Base-by-base conservation (phyloP, 2,888 invertebrate species). In the Ophioninae sp. region DNA sequence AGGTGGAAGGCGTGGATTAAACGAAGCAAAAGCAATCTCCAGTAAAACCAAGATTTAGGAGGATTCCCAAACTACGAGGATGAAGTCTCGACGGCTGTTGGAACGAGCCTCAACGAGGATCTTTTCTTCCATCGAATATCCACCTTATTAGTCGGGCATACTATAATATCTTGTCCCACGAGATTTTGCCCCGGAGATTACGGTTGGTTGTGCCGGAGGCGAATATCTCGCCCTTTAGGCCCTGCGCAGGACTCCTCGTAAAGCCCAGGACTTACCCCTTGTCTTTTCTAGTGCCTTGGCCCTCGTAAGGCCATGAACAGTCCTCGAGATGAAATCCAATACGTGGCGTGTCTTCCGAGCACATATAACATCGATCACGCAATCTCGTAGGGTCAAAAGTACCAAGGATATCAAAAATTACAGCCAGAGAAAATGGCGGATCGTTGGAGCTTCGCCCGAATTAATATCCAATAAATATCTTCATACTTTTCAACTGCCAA, bases 121-220 rank as follows among this genome's bases (percentile, higher is more conserved):
- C 65, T 7, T 21, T 67, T 78, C 76, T 83, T 88, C 50, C 17
- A 88, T 87, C 88, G 87, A 87, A 89, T 89, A 90, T 90, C 86
- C 89, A 88, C 86, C 90, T 89, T 89, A 89, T 89, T 89, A 89
- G 85, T 86, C 81, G 83, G 83, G 70, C 23, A 76, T 72, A 79
- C 75, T 62, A 87, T 88, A 89, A 89, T 88, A 88, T 87, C 90
- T 81, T 81, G 88, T 88, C 89, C 88, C 88, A 81, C 79, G 89
- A 90, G 89, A 83, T 85, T 87, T 85, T 83, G 21, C 79, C 82
- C 87, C 83, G 75, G 82, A 83, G 88, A 89, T 89, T 88, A 89
- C 89, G 30, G 81, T 80, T 73, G 75, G 76, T 65, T 57, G 23
- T 69, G 68, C 62, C 79, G 44, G 73, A 82, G 64, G 62, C 82